phyloP scores from a whole-genome alignment of 2,113 vertebrate species.

The Cryptomyrus ogoouensis region DNA sequence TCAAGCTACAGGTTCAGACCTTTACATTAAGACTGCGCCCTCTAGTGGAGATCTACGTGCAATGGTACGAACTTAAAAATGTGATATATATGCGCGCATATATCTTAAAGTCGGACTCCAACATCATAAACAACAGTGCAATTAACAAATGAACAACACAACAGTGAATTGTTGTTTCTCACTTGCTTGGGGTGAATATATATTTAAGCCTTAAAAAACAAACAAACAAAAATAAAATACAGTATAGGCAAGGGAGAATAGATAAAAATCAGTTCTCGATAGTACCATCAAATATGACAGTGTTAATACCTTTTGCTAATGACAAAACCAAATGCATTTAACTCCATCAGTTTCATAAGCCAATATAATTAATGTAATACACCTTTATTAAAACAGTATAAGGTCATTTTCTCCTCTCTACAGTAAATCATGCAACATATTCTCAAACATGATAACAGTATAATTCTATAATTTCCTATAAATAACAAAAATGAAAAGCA shows the following conservation, averaged over 20 bases:
- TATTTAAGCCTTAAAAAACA: background rate
- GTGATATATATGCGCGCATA: background rate
- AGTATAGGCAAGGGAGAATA: background rate
- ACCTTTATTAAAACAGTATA: background rate
- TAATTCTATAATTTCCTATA: background rate
- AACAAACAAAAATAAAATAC: background rate
- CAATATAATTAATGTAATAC: background rate
- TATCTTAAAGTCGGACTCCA: background rate
- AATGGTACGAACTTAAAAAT: background rate
- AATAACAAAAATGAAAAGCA: background rate
- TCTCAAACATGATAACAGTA: background rate
- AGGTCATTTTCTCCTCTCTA: background rate
- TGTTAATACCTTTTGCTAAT: background rate
- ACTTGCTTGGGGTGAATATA: background rate
- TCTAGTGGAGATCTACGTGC: conserved; percentile 48
- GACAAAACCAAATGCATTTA: background rate
- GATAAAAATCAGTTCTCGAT: background rate
- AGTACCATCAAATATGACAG: background rate
- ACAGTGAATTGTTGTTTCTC: background rate
- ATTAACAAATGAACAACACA: background rate
- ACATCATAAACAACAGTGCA: background rate
- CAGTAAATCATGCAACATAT: background rate
- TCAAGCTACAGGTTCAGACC: conserved; percentile 20
- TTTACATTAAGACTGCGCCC: conserved; percentile 46
- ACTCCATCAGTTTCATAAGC: background rate